phyloP scores from a whole-genome alignment of 2,888 invertebrate species.

The Apamea crenata region DNA sequence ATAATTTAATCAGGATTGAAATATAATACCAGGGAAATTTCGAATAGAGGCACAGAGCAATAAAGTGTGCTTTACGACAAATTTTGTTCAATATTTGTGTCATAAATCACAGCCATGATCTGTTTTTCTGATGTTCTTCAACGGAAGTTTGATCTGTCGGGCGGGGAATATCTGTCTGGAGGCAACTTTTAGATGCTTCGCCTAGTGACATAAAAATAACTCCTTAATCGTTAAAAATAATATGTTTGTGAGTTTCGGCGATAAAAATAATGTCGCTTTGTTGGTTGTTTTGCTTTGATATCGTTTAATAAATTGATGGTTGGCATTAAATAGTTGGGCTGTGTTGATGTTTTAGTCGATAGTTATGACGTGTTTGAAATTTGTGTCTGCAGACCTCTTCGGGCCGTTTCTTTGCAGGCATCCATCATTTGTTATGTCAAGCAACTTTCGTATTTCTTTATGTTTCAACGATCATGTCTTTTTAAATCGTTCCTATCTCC shows the following conservation, averaged over 20 bases:
- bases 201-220: constrained; percentile 72
- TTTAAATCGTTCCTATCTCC: not conserved
- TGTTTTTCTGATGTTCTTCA: constrained; percentile 75
- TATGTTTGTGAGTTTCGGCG: constrained; percentile 65
- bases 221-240: constrained; percentile 73
- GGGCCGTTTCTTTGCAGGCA: not conserved
- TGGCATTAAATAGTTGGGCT: constrained; percentile 48
- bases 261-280: constrained; percentile 70
- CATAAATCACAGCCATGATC: constrained; percentile 82
- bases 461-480: not conserved
- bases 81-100: constrained; percentile 84
- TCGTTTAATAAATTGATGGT: constrained; percentile 57
- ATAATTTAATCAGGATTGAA: constrained; percentile 82
- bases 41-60: constrained; percentile 74
- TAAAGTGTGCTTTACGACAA: constrained; percentile 84
- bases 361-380: constrained; percentile 39
- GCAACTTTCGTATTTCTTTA: not conserved
- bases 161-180: constrained; percentile 50
- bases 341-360: constrained; percentile 46
- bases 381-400: constrained; percentile 12
- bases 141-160: constrained; percentile 77
- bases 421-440: not conserved
- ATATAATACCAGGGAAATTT: constrained; percentile 77
- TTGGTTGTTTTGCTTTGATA: constrained; percentile 66
- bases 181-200: constrained; percentile 57